A percentile compares a stretch with the other conserved stretches of the same genome.
These are phyloP conservation scores for Deroplatys truncata DNA, from an alignment of 2,888 invertebrate genomes.

Conservation along the genomic window DNA sequence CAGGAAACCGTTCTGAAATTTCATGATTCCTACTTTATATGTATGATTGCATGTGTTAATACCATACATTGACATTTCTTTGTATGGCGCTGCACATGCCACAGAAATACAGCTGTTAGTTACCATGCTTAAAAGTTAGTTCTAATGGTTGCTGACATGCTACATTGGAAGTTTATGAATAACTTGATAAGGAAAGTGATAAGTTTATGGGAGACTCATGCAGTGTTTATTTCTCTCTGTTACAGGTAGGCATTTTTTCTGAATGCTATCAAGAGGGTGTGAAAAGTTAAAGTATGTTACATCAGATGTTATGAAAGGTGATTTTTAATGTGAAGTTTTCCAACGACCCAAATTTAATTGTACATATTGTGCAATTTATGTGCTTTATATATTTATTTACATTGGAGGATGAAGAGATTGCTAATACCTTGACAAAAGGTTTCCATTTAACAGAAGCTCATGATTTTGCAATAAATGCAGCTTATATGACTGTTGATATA, in stretches of 20 bases:
- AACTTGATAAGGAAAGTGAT: background rate
- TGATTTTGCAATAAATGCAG: conserved; percentile 8
- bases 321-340: conserved; percentile 9
- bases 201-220: background rate
- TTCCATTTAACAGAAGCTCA: background rate
- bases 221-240: background rate
- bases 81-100: conserved; percentile 25
- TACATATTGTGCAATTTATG: conserved; percentile 22
- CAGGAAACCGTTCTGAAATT: too few relatives aligned
- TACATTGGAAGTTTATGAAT: too few relatives aligned
- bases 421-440: background rate
- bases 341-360: conserved; percentile 13
- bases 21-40: too few relatives aligned
- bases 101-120: background rate
- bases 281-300: background rate
- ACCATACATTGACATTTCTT: conserved; percentile 5
- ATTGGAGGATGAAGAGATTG: conserved; percentile 30
- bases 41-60: conserved; percentile 23
- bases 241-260: background rate
- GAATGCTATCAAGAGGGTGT: background rate
- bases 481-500: background rate
- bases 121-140: background rate
- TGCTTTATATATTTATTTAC: conserved; percentile 32
- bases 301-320: background rate
- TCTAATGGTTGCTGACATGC: too few relatives aligned